Evolutionary conservation across 1,140 invertebrate species (phyloP).

Genomic region (Streblospio benedicti): DNA sequence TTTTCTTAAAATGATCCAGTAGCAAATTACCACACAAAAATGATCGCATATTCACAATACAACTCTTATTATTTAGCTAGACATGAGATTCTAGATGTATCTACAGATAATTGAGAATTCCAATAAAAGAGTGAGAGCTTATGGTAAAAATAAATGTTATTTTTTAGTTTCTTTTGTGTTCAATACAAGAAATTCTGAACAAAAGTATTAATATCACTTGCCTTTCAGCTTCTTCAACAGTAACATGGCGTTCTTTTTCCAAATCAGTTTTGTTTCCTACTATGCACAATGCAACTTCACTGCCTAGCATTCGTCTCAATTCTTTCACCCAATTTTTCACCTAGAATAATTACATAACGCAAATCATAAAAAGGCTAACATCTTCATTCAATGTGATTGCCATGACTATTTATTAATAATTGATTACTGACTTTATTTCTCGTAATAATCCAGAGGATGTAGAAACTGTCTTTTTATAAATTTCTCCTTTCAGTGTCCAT

Average conservation of each 20-base stretch:
- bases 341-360: constrained; percentile 49
- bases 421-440: background rate
- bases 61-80: no score
- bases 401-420: background rate
- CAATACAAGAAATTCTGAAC: no score
- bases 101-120: no score
- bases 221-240: constrained; percentile 75
- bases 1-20: no score
- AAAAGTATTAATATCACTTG: constrained; percentile 52
- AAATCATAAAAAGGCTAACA: background rate
- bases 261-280: constrained; percentile 97
- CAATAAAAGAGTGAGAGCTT: no score
- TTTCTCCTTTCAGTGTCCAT: background rate
- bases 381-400: background rate
- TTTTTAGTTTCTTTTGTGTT: no score
- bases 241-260: constrained; percentile 78
- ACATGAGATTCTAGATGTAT: no score
- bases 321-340: constrained; percentile 99
- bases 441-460: background rate
- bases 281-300: constrained; percentile 82
- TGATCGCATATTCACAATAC: no score
- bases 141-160: no score
- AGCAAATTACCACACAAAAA: no score
- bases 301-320: constrained; percentile 87
- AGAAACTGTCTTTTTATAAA: background rate